Percentiles rank a stretch among this genome's conserved stretches.
phyloP scores from a whole-genome alignment of 2,797 vertebrate species.

The Brotula barbata region DNA sequence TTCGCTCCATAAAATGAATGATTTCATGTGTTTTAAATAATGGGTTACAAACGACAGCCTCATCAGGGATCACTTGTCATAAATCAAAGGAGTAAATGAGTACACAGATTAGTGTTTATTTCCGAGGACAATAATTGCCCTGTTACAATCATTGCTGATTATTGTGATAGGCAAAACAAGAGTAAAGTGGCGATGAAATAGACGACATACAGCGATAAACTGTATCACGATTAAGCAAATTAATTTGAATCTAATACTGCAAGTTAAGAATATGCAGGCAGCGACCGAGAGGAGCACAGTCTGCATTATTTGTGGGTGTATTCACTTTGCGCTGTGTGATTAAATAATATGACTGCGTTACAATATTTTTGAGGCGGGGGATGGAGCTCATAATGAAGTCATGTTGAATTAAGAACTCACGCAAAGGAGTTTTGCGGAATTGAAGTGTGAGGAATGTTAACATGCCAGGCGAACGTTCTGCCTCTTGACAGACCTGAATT shows the following conservation, averaged over 20 bases:
- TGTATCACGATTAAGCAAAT: not conserved
- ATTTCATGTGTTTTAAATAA: too few species aligned
- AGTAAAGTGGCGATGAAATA: not conserved
- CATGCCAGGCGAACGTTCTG: constrained; percentile 18
- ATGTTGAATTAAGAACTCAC: constrained; percentile 10
- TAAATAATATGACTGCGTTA: constrained; percentile 12
- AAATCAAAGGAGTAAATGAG: too few species aligned
- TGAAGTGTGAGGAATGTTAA: constrained; percentile 43
- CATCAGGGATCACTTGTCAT: too few species aligned
- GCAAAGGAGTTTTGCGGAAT: constrained; percentile 31
- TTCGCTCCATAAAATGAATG: too few species aligned
- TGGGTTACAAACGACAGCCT: too few species aligned
- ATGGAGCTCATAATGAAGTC: constrained; percentile 1
- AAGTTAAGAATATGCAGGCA: not conserved
- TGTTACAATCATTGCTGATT: not conserved
- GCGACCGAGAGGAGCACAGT: not conserved
- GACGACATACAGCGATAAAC: not conserved
- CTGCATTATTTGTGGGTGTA: constrained; percentile 9
- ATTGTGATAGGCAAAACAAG: not conserved
- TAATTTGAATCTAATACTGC: too few species aligned
- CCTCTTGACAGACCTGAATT: constrained; percentile 35
- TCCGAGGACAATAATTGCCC: not conserved
- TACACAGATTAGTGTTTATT: not conserved
- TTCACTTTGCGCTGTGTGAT: not conserved
- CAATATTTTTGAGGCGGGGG: constrained; percentile 13